These are phyloP conservation scores for Bradypus variegatus DNA, from an alignment of 2,797 vertebrate genomes.

Conservation along the genomic window DNA sequence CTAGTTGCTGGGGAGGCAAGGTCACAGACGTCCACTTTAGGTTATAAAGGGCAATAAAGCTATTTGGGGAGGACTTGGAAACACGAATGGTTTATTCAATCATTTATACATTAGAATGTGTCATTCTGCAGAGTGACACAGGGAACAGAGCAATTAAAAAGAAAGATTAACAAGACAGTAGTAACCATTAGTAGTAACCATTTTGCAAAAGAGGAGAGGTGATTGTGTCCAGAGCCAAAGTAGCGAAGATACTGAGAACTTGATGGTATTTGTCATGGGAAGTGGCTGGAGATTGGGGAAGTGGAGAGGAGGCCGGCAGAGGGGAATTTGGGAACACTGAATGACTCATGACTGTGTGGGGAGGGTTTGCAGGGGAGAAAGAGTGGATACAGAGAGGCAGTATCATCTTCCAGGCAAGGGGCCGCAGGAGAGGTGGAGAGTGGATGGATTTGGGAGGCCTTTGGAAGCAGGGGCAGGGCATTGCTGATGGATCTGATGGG, in stretches of 20 bases:
- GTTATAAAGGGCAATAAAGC: background rate
- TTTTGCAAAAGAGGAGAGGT: background rate
- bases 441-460: background rate
- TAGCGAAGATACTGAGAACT: background rate
- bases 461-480: background rate
- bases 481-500: background rate
- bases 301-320: background rate
- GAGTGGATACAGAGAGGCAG: background rate
- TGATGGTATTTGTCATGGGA: background rate
- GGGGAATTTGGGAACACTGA: background rate
- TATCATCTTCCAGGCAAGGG: background rate
- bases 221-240: background rate
- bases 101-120: background rate
- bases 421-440: too few relatives aligned
- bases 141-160: background rate
- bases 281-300: background rate
- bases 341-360: background rate
- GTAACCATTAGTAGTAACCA: background rate
- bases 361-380: background rate
- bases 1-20: background rate
- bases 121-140: background rate
- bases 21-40: background rate
- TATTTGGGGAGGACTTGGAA: background rate
- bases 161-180: background rate
- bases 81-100: background rate